Conservation (phyloP, 2,797 vertebrate species). For the Acrossocheilus wenchowensis region DNA sequence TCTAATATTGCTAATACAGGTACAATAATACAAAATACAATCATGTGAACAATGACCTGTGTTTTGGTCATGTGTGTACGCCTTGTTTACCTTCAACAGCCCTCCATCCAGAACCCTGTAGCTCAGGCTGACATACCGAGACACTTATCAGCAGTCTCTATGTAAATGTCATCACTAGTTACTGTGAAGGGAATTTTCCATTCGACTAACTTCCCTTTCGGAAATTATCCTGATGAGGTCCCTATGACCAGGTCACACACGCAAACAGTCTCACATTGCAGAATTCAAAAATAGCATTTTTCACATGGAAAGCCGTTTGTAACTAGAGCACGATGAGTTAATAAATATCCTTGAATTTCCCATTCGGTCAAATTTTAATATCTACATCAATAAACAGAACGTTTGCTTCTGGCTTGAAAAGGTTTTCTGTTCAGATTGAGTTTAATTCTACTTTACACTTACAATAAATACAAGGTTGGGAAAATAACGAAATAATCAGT, state of each 20-base stretch:
- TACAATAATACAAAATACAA: background rate
- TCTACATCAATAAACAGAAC: background rate
- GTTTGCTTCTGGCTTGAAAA: background rate
- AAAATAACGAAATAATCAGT: constrained; percentile 9
- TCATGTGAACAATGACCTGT: background rate
- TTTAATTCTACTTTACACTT: background rate
- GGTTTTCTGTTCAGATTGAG: background rate
- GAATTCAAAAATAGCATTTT: background rate
- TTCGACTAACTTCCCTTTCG: constrained; percentile 16
- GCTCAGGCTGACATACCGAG: constrained; percentile 1
- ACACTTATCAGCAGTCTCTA: constrained; percentile 41
- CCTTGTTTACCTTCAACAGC: background rate
- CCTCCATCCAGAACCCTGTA: constrained; percentile 8
- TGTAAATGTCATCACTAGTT: constrained; percentile 44
- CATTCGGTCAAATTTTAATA: background rate
- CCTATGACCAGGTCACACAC: background rate
- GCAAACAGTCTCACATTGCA: background rate
- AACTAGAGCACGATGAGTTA: background rate
- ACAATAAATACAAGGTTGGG: constrained; percentile 26
- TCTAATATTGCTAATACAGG: background rate
- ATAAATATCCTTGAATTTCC: background rate
- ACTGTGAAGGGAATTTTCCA: constrained; percentile 14
- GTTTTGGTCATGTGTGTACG: background rate
- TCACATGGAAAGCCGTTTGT: background rate
- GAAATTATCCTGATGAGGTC: constrained; percentile 1